A percentile compares a stretch with the other conserved stretches of the same genome.
These are phyloP conservation scores for Tringa solitaria DNA, from an alignment of 2,113 vertebrate species.

Conservation along the genomic window DNA sequence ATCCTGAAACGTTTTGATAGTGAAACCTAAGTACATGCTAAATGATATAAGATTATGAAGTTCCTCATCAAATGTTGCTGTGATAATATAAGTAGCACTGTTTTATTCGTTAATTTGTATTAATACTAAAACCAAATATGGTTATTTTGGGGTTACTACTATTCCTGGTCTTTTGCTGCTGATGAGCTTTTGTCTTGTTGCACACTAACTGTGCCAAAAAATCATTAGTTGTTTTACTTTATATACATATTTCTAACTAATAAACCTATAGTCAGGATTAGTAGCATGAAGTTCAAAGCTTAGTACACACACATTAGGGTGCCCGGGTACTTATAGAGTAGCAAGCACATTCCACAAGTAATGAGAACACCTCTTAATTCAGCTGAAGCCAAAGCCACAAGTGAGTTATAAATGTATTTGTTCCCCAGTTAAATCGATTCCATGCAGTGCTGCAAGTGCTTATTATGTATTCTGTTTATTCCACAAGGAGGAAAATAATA, in stretches of 20 bases:
- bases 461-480: conserved; percentile 54
- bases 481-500: conserved; percentile 37
- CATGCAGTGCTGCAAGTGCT: conserved; percentile 39
- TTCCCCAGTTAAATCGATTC: conserved; percentile 61
- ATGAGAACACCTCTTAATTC: conserved; percentile 53
- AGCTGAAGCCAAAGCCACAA: conserved; percentile 37
- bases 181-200: neutral
- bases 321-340: neutral
- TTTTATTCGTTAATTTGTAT: neutral
- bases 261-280: neutral
- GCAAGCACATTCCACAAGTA: conserved; percentile 5
- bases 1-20: neutral
- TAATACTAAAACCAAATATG: neutral
- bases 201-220: neutral
- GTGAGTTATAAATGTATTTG: conserved; percentile 60
- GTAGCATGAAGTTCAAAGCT: neutral
- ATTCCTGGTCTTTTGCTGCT: neutral
- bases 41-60: neutral
- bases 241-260: neutral
- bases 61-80: neutral
- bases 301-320: neutral
- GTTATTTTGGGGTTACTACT: neutral
- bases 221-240: neutral
- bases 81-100: neutral
- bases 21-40: neutral